Base-by-base conservation (phyloP, 1,140 invertebrate species). In the Drosophila serrata region DNA sequence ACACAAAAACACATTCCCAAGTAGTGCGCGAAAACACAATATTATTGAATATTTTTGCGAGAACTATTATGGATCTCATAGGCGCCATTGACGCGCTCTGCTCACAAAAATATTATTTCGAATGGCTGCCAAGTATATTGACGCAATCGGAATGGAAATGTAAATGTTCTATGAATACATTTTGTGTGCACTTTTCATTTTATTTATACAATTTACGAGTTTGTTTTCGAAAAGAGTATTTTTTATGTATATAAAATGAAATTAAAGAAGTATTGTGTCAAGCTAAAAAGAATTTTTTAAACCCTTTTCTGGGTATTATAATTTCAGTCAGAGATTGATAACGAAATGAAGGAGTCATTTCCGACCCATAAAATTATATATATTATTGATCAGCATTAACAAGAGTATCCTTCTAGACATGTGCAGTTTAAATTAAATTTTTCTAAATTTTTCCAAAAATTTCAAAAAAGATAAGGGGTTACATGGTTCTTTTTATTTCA, bases 21-120 rank as follows among this genome's bases (percentile, higher is more conserved):
- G 59, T 24, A 24, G 24, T 24, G 24, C 24, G 24, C 24, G 24
- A 24, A 24, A 68, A 40, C 46, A 68, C 37, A 68, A 55, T 70
- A 56, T 46, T 45, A 45, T 68, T 70, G 17, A 68, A 56, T 69
- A 69, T 68, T 69, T 69, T 37, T 37, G 49, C 33, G 17, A 64
- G 24, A 49, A 61, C 51, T 53, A 22, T 61, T 60, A 65, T 46
- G 63, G 42, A 35, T 64, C 31, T 15, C 37, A 22, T 59, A 48
- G 17, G 19, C 35, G 51, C 61, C 37, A 64, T 33, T 58, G 61
- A 58, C 51, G 61, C 24, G 48, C 19, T 53, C 33, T 17, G 43
- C 29, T 33, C 35, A 19, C 27, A 51, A 68, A 70, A 55, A 69
- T 69, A 69, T 67, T 53, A 37, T 37, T 53, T 55, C 39, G 17